phyloP scores from a whole-genome alignment of 2,797 vertebrate species.

The Sylvia borin region DNA sequence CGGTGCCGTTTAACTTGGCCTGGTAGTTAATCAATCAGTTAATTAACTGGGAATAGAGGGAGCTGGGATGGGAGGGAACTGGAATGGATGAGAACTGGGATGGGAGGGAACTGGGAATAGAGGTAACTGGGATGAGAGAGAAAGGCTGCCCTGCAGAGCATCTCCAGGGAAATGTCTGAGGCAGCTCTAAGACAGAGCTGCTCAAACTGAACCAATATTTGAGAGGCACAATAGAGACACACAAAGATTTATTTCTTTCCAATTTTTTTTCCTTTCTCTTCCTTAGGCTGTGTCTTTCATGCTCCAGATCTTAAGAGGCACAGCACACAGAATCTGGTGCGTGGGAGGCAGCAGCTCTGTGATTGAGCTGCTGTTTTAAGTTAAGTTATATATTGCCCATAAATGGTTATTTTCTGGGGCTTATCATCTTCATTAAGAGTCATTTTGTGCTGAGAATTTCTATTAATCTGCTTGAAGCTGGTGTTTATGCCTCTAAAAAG shows the following conservation, averaged over 20 bases:
- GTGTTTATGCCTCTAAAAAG: not conserved
- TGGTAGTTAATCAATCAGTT: not conserved
- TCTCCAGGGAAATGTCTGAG: not conserved
- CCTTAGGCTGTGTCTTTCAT: not conserved
- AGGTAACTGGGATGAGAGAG: not conserved
- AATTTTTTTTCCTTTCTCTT: not conserved
- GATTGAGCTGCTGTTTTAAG: not conserved
- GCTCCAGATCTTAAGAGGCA: not conserved
- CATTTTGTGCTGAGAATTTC: not conserved
- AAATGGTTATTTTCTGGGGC: slow-evolving; percentile 13
- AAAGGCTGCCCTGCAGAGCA: not conserved
- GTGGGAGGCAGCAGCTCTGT: slow-evolving; percentile 4
- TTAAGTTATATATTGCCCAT: not conserved
- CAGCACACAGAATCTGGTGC: not conserved
- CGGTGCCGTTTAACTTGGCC: not conserved
- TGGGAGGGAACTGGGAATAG: too few species aligned
- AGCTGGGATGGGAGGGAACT: too few species aligned
- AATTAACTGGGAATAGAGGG: not conserved
- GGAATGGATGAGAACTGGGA: too few species aligned
- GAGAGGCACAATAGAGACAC: not conserved
- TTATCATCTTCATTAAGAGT: not conserved
- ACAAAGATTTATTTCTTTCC: not conserved
- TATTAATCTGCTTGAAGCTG: not conserved
- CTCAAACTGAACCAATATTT: not conserved
- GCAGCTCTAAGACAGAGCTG: not conserved